Conservation (phyloP, 2,113 vertebrate genomes). For the Machaerirhynchus nigripectus region DNA sequence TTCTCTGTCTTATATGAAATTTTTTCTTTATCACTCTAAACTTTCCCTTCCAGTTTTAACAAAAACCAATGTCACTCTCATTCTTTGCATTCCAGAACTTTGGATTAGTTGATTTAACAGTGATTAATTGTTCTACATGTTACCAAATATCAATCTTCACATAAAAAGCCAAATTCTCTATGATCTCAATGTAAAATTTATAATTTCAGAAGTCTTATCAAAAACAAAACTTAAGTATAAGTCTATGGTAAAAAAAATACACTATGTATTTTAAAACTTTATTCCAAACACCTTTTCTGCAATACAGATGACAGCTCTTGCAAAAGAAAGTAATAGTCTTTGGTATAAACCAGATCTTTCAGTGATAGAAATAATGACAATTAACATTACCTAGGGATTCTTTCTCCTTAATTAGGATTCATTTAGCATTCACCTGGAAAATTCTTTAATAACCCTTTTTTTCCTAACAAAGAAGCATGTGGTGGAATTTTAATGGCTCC, state of each 20-base stretch:
- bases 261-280: neutral
- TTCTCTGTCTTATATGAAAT: neutral
- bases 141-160: neutral
- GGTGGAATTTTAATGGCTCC: constrained; percentile 45
- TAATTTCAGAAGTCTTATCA: neutral
- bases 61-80: neutral
- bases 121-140: neutral
- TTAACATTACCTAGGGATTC: neutral
- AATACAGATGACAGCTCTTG: neutral
- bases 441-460: neutral
- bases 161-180: neutral
- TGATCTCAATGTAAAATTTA: neutral
- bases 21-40: neutral
- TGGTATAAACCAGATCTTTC: neutral
- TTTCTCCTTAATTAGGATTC: constrained; percentile 7
- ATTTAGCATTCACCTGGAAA: constrained; percentile 45
- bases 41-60: neutral
- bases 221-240: neutral
- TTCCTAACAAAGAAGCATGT: neutral
- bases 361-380: neutral
- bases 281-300: neutral
- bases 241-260: neutral
- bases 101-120: neutral
- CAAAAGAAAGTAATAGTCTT: neutral
- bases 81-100: neutral